Evolutionary conservation across 1,140 invertebrate species (phyloP).

Genomic region (Bombus ignitus): DNA sequence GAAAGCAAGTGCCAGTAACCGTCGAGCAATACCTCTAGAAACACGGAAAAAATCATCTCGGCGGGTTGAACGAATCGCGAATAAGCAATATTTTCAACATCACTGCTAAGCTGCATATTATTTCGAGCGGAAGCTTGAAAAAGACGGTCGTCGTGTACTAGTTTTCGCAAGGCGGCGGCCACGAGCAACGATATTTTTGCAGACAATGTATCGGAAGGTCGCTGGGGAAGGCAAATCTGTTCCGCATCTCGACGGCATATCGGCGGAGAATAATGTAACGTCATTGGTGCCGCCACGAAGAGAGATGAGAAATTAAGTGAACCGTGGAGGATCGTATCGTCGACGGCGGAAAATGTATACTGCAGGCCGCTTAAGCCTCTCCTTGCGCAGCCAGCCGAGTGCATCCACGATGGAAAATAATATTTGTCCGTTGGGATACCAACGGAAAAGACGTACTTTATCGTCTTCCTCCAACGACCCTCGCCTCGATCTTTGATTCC

Average conservation of each 20-base stretch:
- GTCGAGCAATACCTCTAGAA: background rate
- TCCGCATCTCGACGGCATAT: slow-evolving; percentile 54
- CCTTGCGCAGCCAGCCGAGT: slow-evolving; percentile 53
- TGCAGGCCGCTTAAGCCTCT: slow-evolving; percentile 60
- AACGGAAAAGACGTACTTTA: slow-evolving; percentile 48
- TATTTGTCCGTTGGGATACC: slow-evolving; percentile 61
- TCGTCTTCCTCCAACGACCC: slow-evolving; percentile 23
- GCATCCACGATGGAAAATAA: slow-evolving; percentile 67
- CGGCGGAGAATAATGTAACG: slow-evolving; percentile 59
- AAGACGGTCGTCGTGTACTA: background rate
- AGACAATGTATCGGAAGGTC: slow-evolving; percentile 27
- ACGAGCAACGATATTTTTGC: slow-evolving; percentile 9
- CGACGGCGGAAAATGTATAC: slow-evolving; percentile 50
- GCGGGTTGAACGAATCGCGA: background rate
- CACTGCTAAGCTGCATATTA: background rate
- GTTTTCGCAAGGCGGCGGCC: background rate
- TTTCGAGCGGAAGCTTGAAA: slow-evolving; percentile 7
- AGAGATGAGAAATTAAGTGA: slow-evolving; percentile 70
- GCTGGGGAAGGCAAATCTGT: slow-evolving; percentile 57
- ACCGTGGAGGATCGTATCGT: slow-evolving; percentile 66
- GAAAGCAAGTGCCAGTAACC: background rate
- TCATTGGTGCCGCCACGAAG: slow-evolving; percentile 45
- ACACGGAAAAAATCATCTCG: background rate
- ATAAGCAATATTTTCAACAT: background rate
- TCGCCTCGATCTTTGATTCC: slow-evolving; percentile 16